Conservation (phyloP, 2,888 invertebrate species). For the Taenaris catops region DNA sequence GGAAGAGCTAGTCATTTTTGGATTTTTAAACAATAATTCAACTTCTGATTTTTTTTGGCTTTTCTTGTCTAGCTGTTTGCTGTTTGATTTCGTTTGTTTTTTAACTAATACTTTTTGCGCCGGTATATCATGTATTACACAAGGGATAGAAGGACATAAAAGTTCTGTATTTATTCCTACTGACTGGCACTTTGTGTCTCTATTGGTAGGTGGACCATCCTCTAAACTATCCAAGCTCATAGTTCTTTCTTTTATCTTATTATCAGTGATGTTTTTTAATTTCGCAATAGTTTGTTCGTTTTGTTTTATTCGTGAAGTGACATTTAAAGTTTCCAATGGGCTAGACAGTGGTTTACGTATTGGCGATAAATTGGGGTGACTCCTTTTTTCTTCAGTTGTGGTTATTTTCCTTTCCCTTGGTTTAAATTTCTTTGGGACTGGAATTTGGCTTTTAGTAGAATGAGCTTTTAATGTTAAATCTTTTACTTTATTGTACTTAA, state of each 20-base stretch:
- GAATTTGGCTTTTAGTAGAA: slow-evolving; percentile 50
- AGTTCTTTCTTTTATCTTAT: slow-evolving; percentile 46
- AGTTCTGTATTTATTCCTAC: slow-evolving; percentile 62
- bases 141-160: slow-evolving; percentile 55
- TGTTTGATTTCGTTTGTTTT: slow-evolving; percentile 25
- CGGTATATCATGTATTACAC: slow-evolving; percentile 51
- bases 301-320: slow-evolving; percentile 7
- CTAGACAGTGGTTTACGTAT: not conserved
- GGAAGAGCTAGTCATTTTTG: slow-evolving; percentile 43
- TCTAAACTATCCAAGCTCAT: slow-evolving; percentile 69
- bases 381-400: slow-evolving; percentile 15
- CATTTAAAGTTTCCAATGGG: slow-evolving; percentile 3
- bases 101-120: slow-evolving; percentile 37
- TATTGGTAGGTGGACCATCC: slow-evolving; percentile 29
- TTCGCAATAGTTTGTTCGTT: slow-evolving; percentile 20
- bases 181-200: slow-evolving; percentile 42
- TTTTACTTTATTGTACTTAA: slow-evolving; percentile 16
- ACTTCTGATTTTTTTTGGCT: slow-evolving; percentile 33
- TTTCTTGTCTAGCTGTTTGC: slow-evolving; percentile 9
- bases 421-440: slow-evolving; percentile 39
- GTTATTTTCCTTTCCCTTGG: slow-evolving; percentile 19
- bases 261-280: slow-evolving; percentile 21
- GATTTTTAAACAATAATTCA: slow-evolving; percentile 61
- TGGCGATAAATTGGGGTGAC: slow-evolving; percentile 3
- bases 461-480: slow-evolving; percentile 26